phyloP scores from a whole-genome alignment of 1,140 invertebrate genomes.

The Leptinotarsa lineolata region DNA sequence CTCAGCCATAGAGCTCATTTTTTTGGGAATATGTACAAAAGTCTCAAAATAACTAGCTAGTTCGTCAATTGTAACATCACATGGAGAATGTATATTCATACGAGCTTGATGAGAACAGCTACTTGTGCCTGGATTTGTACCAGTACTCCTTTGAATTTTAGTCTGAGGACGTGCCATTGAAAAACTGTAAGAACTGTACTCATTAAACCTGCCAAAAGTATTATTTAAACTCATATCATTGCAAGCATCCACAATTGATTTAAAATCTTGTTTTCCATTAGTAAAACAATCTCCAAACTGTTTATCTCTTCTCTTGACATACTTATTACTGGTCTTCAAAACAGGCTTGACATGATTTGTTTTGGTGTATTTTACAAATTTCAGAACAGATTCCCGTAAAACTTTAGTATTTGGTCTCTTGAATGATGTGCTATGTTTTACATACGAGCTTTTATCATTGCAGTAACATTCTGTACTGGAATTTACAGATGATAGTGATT shows the following conservation, averaged over 20 bases:
- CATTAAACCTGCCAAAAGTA: slow-evolving; percentile 38
- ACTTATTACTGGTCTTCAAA: slow-evolving; percentile 16
- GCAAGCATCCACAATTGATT: slow-evolving; percentile 51
- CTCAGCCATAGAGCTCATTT: slow-evolving; percentile 95
- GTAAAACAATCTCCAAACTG: slow-evolving; percentile 46
- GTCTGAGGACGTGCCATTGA: slow-evolving; percentile 30
- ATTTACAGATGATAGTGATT: slow-evolving; percentile 52
- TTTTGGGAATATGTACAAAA: slow-evolving; percentile 91
- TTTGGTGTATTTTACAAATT: slow-evolving; percentile 45
- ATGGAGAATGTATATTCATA: slow-evolving; percentile 63
- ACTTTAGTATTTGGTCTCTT: slow-evolving; percentile 50
- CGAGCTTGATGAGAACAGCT: slow-evolving; percentile 68
- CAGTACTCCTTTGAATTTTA: slow-evolving; percentile 12
- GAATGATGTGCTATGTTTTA: slow-evolving; percentile 52
- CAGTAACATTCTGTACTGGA: slow-evolving; percentile 47
- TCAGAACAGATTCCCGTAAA: slow-evolving; percentile 50
- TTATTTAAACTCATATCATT: slow-evolving; percentile 50
- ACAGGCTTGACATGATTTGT: slow-evolving; percentile 29
- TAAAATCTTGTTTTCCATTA: slow-evolving; percentile 49
- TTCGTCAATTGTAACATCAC: slow-evolving; percentile 86
- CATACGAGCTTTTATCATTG: slow-evolving; percentile 36
- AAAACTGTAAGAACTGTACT: slow-evolving; percentile 48
- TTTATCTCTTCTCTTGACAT: slow-evolving; percentile 40
- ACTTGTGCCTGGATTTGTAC: slow-evolving; percentile 34
- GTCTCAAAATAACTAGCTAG: slow-evolving; percentile 91